Evolutionary conservation across 2,797 vertebrate species (phyloP).

Genomic region (Garrulus glandarius): DNA sequence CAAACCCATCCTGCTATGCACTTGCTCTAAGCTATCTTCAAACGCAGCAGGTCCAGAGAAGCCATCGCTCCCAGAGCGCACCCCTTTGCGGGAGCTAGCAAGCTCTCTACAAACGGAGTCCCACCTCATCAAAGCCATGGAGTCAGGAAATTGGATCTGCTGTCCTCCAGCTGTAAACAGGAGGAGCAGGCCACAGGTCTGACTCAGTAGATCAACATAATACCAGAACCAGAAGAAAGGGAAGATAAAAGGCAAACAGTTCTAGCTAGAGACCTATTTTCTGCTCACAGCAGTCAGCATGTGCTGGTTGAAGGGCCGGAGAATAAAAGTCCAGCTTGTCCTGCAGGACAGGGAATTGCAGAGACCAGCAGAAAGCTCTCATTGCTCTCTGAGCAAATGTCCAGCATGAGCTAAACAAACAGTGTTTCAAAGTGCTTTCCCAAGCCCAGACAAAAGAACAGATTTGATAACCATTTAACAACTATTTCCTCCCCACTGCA

Average conservation of each 20-base stretch:
- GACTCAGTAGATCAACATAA: background rate
- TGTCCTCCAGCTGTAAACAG: background rate
- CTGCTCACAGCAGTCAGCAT: background rate
- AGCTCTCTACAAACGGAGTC: background rate
- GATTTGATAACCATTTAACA: background rate
- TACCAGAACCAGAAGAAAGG: background rate
- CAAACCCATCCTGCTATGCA: background rate
- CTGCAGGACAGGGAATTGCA: background rate
- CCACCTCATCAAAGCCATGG: background rate
- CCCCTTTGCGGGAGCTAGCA: background rate
- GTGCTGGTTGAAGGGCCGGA: background rate
- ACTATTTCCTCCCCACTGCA: background rate
- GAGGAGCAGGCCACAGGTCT: background rate
- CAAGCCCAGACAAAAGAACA: background rate
- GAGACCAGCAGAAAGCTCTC: background rate
- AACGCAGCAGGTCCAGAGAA: background rate
- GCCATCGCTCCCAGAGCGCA: rapidly evolving
- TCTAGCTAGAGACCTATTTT: background rate
- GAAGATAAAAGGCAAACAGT: background rate
- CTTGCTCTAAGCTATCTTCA: background rate
- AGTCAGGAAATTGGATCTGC: background rate
- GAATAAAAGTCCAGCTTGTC: background rate
- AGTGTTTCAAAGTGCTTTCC: background rate
- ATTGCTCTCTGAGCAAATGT: background rate
- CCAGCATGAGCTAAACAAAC: background rate